Conservation (phyloP, 2,113 vertebrate genomes). For the Syrrhaptes paradoxus region DNA sequence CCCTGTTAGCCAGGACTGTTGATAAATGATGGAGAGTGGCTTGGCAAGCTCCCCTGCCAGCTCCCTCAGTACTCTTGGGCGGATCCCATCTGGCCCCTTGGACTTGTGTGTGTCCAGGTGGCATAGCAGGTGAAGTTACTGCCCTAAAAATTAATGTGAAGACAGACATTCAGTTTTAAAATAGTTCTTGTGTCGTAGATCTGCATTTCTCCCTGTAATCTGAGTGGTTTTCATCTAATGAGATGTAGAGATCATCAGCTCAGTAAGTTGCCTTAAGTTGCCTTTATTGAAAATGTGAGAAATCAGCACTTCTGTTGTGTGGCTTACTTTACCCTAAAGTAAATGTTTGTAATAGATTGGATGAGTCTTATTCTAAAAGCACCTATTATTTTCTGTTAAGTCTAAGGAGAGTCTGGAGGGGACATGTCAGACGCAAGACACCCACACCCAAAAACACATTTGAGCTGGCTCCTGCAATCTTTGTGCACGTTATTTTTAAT, state of each 20-base stretch:
- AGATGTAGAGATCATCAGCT: not conserved
- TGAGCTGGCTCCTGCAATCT: not conserved
- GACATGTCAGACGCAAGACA: not conserved
- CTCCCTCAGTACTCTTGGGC: no score
- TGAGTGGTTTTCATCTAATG: not conserved
- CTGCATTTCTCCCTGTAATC: not conserved
- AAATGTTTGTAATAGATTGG: not conserved
- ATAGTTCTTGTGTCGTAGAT: not conserved
- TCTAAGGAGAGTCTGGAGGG: not conserved
- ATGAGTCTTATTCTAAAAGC: not conserved
- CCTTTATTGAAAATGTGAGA: not conserved
- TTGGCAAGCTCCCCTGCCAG: no score
- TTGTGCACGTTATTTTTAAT: not conserved
- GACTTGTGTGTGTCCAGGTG: no score
- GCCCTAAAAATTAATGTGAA: not conserved
- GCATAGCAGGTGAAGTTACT: not conserved
- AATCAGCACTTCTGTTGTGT: not conserved
- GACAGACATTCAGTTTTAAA: not conserved
- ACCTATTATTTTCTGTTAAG: not conserved
- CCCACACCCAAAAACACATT: rapidly evolving
- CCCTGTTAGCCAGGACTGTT: no score
- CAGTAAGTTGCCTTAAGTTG: not conserved
- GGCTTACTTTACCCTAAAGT: not conserved
- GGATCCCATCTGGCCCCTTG: no score
- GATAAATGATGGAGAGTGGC: no score